These are phyloP conservation scores for Tupaia tana DNA, from an alignment of 2,113 vertebrate genomes.

Conservation along the genomic window DNA sequence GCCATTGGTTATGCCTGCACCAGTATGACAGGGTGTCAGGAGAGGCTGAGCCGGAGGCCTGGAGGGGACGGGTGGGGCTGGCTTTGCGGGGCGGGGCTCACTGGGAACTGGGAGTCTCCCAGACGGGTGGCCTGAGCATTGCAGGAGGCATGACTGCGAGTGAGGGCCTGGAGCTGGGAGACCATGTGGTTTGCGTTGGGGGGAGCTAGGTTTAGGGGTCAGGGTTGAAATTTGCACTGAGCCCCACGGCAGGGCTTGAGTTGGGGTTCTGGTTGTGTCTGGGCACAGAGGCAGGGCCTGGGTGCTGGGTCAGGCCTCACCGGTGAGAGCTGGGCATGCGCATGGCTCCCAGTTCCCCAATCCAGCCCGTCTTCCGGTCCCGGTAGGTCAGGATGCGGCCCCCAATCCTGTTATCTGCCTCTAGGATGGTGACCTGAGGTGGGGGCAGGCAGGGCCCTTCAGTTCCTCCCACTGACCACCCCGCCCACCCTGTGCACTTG, in stretches of 20 bases:
- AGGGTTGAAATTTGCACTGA: background rate
- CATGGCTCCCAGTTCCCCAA: constrained; percentile 92
- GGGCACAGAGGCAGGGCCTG: no score
- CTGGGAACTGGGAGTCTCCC: no score
- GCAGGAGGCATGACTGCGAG: background rate
- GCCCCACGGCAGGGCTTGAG: rapidly evolving
- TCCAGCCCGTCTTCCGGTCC: constrained; percentile 88
- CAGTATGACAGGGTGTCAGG: no score
- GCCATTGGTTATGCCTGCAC: background rate
- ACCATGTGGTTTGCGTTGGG: background rate
- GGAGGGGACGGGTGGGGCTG: background rate
- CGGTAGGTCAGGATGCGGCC: constrained; percentile 91
- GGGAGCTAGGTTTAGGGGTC: background rate
- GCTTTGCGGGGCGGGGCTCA: background rate
- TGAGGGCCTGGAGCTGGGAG: background rate
- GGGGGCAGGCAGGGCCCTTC: background rate
- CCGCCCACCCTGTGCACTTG: no score
- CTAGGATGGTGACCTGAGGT: constrained; percentile 90
- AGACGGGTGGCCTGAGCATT: background rate
- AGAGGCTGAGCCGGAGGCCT: background rate
- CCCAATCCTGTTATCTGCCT: constrained; percentile 88
- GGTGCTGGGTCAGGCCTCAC: constrained; percentile 67
- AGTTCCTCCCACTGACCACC: background rate
- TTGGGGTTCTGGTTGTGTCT: background rate
- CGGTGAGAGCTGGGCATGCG: constrained; percentile 90